Evolutionary conservation across 2,113 vertebrate species (phyloP).

Genomic region (Chloropsis cyanopogon): DNA sequence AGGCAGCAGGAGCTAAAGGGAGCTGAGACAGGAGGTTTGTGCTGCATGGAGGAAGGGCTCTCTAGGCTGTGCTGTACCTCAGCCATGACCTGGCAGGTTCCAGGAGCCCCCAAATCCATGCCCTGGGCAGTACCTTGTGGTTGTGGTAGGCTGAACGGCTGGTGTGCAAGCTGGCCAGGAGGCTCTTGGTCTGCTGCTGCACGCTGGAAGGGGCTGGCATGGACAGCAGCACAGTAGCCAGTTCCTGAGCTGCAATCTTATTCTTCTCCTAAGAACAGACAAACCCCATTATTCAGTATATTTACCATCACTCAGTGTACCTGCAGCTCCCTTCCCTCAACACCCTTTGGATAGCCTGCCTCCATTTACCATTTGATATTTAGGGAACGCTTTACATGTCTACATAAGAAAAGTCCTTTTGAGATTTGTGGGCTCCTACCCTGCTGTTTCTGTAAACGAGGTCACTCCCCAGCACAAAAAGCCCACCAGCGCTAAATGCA

Average conservation of each 20-base stretch:
- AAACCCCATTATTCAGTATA: neutral
- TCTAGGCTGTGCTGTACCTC: neutral
- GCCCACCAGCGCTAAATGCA: neutral
- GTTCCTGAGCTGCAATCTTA: constrained; percentile 88
- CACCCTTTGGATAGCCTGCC: neutral
- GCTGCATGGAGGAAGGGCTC: neutral
- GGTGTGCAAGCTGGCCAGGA: constrained; percentile 94
- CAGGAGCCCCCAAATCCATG: neutral
- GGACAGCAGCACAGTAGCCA: constrained; percentile 91
- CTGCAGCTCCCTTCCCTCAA: neutral
- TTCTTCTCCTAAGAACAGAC: constrained; percentile 85
- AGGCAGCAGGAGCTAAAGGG: neutral
- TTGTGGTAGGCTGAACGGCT: constrained; percentile 96
- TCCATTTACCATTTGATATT: neutral
- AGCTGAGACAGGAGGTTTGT: neutral
- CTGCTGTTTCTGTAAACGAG: constrained; percentile 48
- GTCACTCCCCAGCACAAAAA: constrained; percentile 29
- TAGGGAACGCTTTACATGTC: neutral
- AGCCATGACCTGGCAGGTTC: neutral
- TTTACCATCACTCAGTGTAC: neutral
- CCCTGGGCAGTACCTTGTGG: constrained; percentile 84
- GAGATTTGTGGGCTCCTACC: constrained; percentile 20
- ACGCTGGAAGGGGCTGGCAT: constrained; percentile 94
- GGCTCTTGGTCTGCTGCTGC: constrained; percentile 96
- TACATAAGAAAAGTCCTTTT: neutral